Base-by-base conservation (phyloP, 2,113 vertebrate genomes). In the Equus przewalskii region DNA sequence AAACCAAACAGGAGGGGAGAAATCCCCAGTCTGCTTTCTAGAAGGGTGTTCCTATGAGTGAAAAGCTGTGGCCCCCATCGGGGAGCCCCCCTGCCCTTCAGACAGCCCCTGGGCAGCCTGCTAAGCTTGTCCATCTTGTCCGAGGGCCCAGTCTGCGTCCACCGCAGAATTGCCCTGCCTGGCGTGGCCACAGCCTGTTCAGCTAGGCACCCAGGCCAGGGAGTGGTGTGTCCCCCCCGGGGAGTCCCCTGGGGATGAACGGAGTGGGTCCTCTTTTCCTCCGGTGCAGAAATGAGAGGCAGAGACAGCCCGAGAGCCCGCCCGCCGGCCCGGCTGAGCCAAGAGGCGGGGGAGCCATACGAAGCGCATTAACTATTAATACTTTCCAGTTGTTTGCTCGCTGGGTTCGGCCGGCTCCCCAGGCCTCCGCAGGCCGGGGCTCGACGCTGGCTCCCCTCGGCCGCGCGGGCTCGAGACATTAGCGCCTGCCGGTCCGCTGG, bases 331-430 rank as follows among this genome's bases (percentile, higher is more conserved):
- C 60, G 30, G 93, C 95, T 18, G 95, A 87, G 98, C 96, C 96
- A 78, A 62, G 73, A 88, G 75, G 96, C 79, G 85, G 89, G 76
- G 83, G 94, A 80, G 60, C 91, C 98, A 98, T 94, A 95, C 87
- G 97, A 94, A 82, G 94, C 16, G n/a, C 94, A 97, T 98, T 98
- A 97, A 90, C 92, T 96, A 96, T 96, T 98, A 98, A 98, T 97
- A 98, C 92, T 98, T 98, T 98, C 97, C 98, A 98, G 98, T 97
- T 95, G 96, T 98, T 84, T 79, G 93, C 91, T 97, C 58, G 62
- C 76, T 60, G 83, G 44, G 56, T 75, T 79, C 91, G 41, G 56
- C 84, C 36, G 88, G 62, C 78, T 81, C 86, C 92, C 89, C 80
- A 18, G 90, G 95, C 97, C 94, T 93, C 82, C 65, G 92, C 89